Evolutionary conservation across 2,113 vertebrate genomes (phyloP), one percentile per base, ranked within the genome.

Genomic region (Bufo bufo): DNA sequence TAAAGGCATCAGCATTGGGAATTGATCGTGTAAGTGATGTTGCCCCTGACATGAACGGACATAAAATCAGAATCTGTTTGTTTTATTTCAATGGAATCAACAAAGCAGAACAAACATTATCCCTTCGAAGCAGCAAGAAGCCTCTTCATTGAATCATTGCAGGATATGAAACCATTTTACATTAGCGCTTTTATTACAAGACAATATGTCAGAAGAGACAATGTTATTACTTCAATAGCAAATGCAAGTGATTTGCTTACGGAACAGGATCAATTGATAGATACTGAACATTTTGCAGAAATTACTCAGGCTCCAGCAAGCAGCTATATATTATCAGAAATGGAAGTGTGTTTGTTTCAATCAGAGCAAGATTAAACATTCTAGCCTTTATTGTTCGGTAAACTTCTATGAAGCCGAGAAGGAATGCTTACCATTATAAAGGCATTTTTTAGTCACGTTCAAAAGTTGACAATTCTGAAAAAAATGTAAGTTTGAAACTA

Each of bases 101-200:
- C 80, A 88, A 84, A 89, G 87, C 87, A 84, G 82, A 89, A 84
- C 81, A 84, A 58, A 83, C 81, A 88, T 88, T 77, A 84, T 88
- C 71, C 82, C 75, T 50, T 43, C 43, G 72, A 89, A 89, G 82
- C 87, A 78, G 82, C 59, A n/a, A 84, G 71, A 83, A 89, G 58
- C 74, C 61, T 77, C n/a, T 58, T 89, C 82, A 89, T 78, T 84
- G 87, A 89, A 89, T 89, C 87, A 77, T 77, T 84, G 72, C 81
- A 84, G 82, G 86, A 87, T 87, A 84, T 89, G 82, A 89, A 89
- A 89, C 58, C 47, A 72, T 89, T 89, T 84, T 89, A 82, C 87
- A 89, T 89, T 88, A 89, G 82, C 54, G 87, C 81, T 89, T 89
- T 89, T 89, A 89, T 89, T 89, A 84, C 87, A 84, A 89, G 84